Conservation (phyloP, 2,797 vertebrate species). For the Microctenopoma lineatum region DNA sequence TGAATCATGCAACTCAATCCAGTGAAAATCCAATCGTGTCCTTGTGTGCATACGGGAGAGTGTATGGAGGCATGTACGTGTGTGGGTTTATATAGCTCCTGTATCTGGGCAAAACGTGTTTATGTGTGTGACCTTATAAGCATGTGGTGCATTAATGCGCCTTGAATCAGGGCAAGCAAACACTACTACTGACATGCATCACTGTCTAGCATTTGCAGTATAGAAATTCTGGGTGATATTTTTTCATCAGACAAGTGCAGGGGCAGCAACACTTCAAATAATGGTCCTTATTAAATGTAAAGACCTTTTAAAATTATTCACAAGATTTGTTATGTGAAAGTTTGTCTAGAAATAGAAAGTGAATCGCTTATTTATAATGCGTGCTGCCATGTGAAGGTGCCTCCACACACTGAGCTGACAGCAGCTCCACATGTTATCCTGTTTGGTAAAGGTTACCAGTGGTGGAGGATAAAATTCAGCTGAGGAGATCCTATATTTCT, state of each 20-base stretch:
- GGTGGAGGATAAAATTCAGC: slow-evolving; percentile 44
- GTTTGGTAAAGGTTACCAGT: slow-evolving; percentile 36
- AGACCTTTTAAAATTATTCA: slow-evolving; percentile 18
- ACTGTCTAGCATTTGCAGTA: slow-evolving; percentile 82
- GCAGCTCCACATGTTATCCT: slow-evolving; percentile 48
- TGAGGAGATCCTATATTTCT: slow-evolving; percentile 58
- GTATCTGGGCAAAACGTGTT: slow-evolving; percentile 25
- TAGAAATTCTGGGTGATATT: slow-evolving; percentile 84
- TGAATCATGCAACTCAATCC: slow-evolving; percentile 78
- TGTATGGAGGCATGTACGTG: slow-evolving; percentile 31
- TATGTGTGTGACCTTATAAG: slow-evolving; percentile 49
- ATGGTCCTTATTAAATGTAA: slow-evolving; percentile 4
- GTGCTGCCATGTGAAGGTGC: slow-evolving; percentile 42
- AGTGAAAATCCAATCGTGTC: slow-evolving; percentile 59
- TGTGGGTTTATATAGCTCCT: slow-evolving; percentile 13
- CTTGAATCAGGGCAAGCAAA: slow-evolving; percentile 80
- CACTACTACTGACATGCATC: slow-evolving; percentile 83
- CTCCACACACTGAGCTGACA: slow-evolving; percentile 47
- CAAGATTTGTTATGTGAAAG: slow-evolving; percentile 51
- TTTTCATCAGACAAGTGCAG: slow-evolving; percentile 22
- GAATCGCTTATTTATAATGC: slow-evolving; percentile 62
- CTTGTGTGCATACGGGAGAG: slow-evolving; percentile 40
- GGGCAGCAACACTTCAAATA: slow-evolving; percentile 11
- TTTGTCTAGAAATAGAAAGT: slow-evolving; percentile 54
- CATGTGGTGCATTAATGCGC: slow-evolving; percentile 60